phyloP scores from a whole-genome alignment of 1,140 invertebrate species.

The Aporrectodea caliginosa region DNA sequence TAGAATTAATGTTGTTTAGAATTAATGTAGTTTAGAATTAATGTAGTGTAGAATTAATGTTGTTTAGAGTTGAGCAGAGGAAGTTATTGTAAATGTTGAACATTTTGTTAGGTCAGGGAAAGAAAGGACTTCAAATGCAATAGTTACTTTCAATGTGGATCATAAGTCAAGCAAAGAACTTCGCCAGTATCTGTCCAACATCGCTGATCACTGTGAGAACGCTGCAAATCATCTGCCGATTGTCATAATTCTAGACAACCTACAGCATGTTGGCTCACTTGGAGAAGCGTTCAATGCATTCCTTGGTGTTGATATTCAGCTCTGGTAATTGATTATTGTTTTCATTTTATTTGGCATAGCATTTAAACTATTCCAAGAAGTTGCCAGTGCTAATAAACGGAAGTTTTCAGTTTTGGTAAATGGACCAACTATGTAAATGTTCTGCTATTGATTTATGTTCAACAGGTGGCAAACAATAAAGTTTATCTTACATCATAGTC shows the following conservation, averaged over 20 bases:
- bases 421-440: no score
- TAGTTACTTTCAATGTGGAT: slow-evolving; percentile 72
- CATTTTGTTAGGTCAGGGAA: slow-evolving; percentile 53
- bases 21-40: neutral
- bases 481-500: no score
- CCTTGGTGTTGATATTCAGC: slow-evolving; percentile 70
- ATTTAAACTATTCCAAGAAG: no score
- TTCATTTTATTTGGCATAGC: neutral
- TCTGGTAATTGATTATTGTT: slow-evolving; percentile 42
- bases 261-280: slow-evolving; percentile 85
- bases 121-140: slow-evolving; percentile 52
- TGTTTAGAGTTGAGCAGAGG: no score
- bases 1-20: neutral
- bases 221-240: slow-evolving; percentile 65
- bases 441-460: no score
- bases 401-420: no score
- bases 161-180: slow-evolving; percentile 92
- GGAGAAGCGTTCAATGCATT: slow-evolving; percentile 81
- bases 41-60: neutral
- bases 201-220: slow-evolving; percentile 82
- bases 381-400: no score
- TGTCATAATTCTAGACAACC: slow-evolving; percentile 92
- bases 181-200: slow-evolving; percentile 81
- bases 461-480: no score
- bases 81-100: no score